phyloP scores from a whole-genome alignment of 2,888 invertebrate genomes.

The Lasioglossum figueresi region DNA sequence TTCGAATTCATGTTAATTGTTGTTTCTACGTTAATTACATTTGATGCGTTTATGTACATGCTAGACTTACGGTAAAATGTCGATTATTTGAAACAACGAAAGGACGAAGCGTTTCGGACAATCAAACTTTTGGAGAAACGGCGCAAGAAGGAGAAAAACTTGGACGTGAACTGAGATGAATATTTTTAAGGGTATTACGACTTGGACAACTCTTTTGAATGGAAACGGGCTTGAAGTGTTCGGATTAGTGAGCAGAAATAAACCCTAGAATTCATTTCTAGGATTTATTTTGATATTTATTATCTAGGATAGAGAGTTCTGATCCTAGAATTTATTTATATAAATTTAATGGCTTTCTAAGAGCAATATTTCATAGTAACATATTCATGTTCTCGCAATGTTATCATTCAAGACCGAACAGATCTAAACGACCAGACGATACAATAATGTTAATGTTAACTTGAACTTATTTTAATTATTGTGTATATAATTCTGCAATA shows the following conservation, averaged over 20 bases:
- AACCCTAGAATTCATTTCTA: neutral
- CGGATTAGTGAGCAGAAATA: neutral
- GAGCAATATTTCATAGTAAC: constrained; percentile 1
- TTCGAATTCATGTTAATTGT: constrained; percentile 1
- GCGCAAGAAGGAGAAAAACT: neutral
- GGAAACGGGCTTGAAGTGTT: neutral
- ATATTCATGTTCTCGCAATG: neutral
- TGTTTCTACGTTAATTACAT: constrained; percentile 1
- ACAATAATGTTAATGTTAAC: neutral
- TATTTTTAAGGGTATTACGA: neutral
- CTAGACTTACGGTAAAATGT: constrained; percentile 13
- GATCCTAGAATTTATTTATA: constrained; percentile 8
- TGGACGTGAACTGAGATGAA: neutral
- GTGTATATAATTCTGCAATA: neutral
- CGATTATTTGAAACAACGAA: constrained; percentile 1
- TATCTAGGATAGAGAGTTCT: neutral
- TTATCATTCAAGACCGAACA: neutral
- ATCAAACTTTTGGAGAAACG: constrained; percentile 4
- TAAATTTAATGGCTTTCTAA: constrained; percentile 4
- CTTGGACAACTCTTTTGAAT: neutral
- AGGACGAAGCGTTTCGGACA: constrained; percentile 11
- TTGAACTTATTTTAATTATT: neutral
- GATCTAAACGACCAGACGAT: neutral
- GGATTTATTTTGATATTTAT: constrained; percentile 11
- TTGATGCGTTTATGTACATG: neutral